These are phyloP conservation scores for Erethizon dorsatum DNA, from an alignment of 2,797 vertebrate genomes.

Conservation along the genomic window DNA sequence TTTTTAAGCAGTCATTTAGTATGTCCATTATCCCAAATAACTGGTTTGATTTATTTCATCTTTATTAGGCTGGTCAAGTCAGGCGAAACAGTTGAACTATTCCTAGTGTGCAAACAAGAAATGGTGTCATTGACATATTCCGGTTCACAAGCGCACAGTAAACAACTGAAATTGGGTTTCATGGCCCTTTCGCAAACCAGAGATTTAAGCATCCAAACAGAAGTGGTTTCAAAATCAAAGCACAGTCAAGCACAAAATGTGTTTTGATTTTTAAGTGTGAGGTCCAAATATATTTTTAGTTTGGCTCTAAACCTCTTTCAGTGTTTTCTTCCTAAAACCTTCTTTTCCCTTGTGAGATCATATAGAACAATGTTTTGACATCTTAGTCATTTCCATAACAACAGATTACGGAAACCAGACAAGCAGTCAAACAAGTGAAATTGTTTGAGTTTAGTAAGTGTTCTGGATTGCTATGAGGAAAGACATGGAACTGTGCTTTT, in stretches of 20 bases:
- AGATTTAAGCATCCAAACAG: not conserved
- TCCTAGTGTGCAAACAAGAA: not conserved
- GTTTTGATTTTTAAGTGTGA: conserved; percentile 73
- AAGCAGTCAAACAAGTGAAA: conserved; percentile 74
- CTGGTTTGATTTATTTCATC: conserved; percentile 55
- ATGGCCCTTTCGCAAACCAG: not conserved
- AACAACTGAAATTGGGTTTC: not conserved
- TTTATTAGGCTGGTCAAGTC: not conserved
- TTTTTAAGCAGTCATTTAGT: conserved; percentile 36
- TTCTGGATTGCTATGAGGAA: conserved; percentile 76
- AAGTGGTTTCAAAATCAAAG: conserved; percentile 59
- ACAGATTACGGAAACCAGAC: conserved; percentile 86
- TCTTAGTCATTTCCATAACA: conserved; percentile 89
- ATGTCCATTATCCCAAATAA: not conserved
- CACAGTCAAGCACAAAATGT: conserved; percentile 70
- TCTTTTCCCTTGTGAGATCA: conserved; percentile 71
- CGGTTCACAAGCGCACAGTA: not conserved
- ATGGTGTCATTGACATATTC: not conserved
- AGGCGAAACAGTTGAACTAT: not conserved
- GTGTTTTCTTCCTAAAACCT: conserved; percentile 65
- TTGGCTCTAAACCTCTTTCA: conserved; percentile 71
- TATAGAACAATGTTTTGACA: conserved; percentile 85
- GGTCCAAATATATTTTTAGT: conserved; percentile 65
- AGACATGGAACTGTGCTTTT: not conserved
- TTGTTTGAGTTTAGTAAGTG: conserved; percentile 71